Evolutionary conservation across 1,140 invertebrate genomes (phyloP).

Genomic region (Drosophila ogumai): DNA sequence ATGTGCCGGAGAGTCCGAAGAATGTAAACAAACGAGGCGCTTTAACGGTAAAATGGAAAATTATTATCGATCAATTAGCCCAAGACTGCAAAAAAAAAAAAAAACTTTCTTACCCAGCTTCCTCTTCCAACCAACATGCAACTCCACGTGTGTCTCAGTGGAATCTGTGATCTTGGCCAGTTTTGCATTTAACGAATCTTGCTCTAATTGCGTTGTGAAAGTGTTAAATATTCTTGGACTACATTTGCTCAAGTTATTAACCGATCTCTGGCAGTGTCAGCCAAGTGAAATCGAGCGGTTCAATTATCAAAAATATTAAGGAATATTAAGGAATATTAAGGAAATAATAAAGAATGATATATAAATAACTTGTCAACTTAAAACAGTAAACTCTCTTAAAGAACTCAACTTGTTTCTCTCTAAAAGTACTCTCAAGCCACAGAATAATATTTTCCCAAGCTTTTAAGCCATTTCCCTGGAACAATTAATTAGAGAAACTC

Average conservation of each 20-base stretch:
- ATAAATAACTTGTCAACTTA: no score
- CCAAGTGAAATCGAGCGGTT: conserved; percentile 36
- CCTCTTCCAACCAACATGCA: conserved; percentile 49
- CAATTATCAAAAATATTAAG: not conserved
- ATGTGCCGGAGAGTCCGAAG: conserved; percentile 43
- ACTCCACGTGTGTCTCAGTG: conserved; percentile 38
- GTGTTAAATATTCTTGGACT: conserved; percentile 72
- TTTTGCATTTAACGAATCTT: conserved; percentile 56
- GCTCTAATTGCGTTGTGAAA: conserved; percentile 77
- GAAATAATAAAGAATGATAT: not conserved
- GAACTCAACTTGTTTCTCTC: not conserved
- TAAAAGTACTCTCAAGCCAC: not conserved
- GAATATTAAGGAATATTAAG: no score
- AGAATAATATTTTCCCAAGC: not conserved
- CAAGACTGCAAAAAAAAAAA: conserved; percentile 68
- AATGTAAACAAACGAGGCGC: conserved; percentile 82
- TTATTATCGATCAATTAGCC: conserved; percentile 84
- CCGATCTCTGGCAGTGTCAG: conserved; percentile 3
- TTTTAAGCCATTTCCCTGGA: not conserved
- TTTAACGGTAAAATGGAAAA: conserved; percentile 84
- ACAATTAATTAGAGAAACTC: conserved; percentile 57
- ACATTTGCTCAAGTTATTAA: conserved; percentile 39
- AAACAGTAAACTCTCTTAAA: not conserved
- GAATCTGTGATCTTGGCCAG: conserved; percentile 29
- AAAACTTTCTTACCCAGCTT: conserved; percentile 31